A percentile compares a stretch with the other conserved stretches of the same genome.
phyloP scores from a whole-genome alignment of 2,113 vertebrate genomes.

The Microtus montanus region DNA sequence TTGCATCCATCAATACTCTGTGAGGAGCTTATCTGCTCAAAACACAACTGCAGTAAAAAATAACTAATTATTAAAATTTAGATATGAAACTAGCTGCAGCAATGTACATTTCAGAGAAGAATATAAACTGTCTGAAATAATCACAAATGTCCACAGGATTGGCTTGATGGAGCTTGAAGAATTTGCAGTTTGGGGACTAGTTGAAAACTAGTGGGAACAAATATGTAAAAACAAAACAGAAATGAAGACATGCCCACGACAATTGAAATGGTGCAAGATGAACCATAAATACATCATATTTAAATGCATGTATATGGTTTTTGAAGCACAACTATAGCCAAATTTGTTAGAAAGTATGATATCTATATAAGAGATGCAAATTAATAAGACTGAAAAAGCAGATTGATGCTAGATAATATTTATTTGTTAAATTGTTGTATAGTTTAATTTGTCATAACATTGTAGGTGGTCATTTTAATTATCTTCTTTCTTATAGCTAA shows the following conservation, averaged over 20 bases:
- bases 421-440: slow-evolving; percentile 32
- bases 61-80: neutral
- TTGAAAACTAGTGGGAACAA: neutral
- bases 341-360: neutral
- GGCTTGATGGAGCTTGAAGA: neutral
- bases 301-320: neutral
- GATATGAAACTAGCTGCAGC: neutral
- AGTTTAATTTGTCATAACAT: slow-evolving; percentile 8
- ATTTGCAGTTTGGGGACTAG: neutral
- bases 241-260: neutral
- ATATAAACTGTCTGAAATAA: neutral
- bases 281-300: neutral
- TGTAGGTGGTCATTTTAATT: neutral
- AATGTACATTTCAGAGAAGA: neutral
- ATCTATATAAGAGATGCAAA: neutral
- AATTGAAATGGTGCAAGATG: neutral
- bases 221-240: neutral
- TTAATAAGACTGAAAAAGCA: slow-evolving; percentile 9
- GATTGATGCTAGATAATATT: neutral
- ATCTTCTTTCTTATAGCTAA: neutral
- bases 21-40: neutral
- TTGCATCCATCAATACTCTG: neutral
- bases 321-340: neutral
- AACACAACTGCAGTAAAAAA: neutral
- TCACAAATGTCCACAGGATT: neutral